Percentiles rank a stretch among this genome's conserved stretches.
phyloP scores from a whole-genome alignment of 2,888 invertebrate genomes.

The Mactromeris polynyma region DNA sequence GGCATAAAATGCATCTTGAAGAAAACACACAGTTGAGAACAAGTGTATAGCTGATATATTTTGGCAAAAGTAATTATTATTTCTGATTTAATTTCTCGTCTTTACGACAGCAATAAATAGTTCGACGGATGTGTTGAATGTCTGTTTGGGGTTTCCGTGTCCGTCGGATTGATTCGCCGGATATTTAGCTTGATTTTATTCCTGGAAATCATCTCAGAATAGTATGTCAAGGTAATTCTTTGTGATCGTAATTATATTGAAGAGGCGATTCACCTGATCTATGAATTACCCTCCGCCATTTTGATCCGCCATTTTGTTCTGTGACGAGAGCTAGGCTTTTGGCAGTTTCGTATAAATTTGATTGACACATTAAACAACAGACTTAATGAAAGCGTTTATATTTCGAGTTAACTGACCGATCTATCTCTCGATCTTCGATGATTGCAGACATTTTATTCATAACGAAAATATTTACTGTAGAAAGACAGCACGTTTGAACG shows the following conservation, averaged over 20 bases:
- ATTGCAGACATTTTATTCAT: not conserved
- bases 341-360: not conserved
- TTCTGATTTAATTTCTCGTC: not conserved
- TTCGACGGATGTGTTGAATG: not conserved
- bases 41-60: not conserved
- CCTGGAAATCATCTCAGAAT: not conserved
- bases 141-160: not conserved
- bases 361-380: not conserved
- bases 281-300: not conserved
- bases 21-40: not conserved
- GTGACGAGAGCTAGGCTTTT: not conserved
- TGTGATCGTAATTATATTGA: not conserved
- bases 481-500: not conserved
- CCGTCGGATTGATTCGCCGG: not conserved
- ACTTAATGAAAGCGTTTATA: not conserved
- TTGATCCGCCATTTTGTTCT: not conserved
- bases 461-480: not conserved
- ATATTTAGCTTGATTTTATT: not conserved
- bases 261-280: not conserved
- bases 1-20: not conserved
- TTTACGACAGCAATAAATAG: not conserved
- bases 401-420: not conserved
- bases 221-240: not conserved
- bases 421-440: no score
- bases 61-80: constrained; percentile 5